Percentiles rank a stretch among this genome's conserved stretches.
phyloP scores from a whole-genome alignment of 1,140 invertebrate genomes.

The Tetraneura akinire region DNA sequence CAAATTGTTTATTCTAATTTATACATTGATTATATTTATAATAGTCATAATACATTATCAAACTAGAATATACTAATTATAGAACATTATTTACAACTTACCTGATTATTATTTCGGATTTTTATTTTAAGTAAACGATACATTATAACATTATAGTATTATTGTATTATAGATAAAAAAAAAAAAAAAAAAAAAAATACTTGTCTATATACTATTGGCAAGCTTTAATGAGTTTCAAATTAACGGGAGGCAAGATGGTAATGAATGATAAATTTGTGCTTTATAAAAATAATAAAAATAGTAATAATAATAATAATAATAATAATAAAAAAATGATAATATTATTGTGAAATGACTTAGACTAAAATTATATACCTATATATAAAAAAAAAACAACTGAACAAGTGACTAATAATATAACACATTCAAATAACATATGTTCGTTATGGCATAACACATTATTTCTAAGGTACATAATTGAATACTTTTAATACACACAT shows the following conservation, averaged over 20 bases:
- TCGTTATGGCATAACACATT: constrained; percentile 50
- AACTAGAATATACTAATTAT: constrained; percentile 17
- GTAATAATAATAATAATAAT: no score
- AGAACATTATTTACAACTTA: constrained; percentile 45
- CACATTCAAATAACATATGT: constrained; percentile 47
- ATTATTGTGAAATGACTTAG: constrained; percentile 43
- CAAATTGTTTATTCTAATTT: constrained; percentile 46
- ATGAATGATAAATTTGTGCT: constrained; percentile 1
- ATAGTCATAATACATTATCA: constrained; percentile 30
- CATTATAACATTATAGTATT: not conserved
- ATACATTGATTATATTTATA: constrained; percentile 38
- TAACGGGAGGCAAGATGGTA: not conserved
- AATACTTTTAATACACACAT: not conserved
- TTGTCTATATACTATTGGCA: constrained; percentile 34
- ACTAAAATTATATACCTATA: not conserved
- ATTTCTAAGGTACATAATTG: constrained; percentile 37
- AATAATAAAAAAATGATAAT: not conserved
- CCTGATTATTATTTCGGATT: constrained; percentile 21
- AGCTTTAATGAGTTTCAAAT: constrained; percentile 14
- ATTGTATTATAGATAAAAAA: not conserved
- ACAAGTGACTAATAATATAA: constrained; percentile 49
- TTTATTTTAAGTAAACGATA: not conserved
- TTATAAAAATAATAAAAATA: not conserved
- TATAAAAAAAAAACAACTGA: constrained; percentile 10
- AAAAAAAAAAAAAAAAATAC: not conserved